Evolutionary conservation across 2,797 vertebrate species (phyloP), one percentile per base, ranked within the genome.

Genomic region (Microchirus variegatus): DNA sequence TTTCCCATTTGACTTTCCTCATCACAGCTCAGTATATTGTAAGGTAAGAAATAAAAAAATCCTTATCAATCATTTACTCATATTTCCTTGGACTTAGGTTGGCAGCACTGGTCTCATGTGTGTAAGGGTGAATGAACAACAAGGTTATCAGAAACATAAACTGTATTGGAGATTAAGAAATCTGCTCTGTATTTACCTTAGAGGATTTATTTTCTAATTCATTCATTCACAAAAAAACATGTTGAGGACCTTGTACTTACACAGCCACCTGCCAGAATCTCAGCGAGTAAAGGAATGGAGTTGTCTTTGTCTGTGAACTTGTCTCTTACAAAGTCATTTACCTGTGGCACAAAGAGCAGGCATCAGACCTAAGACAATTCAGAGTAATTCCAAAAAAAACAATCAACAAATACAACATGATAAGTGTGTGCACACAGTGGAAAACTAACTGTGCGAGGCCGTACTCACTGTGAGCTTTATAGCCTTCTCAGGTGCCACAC

Each of bases 401-500:
- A n/a, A n/a, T n/a, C n/a, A n/a, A 45, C 15, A 16, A 18, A 9
- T 9, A 45, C 16, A 22, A 10, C 15, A 1, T n/a, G n/a, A n/a
- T 10, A 16, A 3, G 11, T 19, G 37, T 49, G 38, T 10, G 3
- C 31, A 5, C 37, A 17, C 1, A 31, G 45, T 10, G 4, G 38
- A 2, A 18, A 18, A 19, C 17, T 17, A 5, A 31, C 1, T 22
- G 41, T 37, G 38, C 6, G 4, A 13, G 67, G 10, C 62, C 74
- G 62, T 49, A 94, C 95, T 94, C 91, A 98, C 97, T 73, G 97
- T 99, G 73, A 99, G 94, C 87, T 99, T 99, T 90, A 99, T 99
- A 74, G 98, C 98, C 82, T 99, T 99, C 93, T 99, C 98, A 73
- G 98, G 98, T 73, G 98, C 98, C 77, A 99, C 98, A 47, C 98